Evolutionary conservation across 2,888 invertebrate species (phyloP).

Genomic region (Dione vanillae): DNA sequence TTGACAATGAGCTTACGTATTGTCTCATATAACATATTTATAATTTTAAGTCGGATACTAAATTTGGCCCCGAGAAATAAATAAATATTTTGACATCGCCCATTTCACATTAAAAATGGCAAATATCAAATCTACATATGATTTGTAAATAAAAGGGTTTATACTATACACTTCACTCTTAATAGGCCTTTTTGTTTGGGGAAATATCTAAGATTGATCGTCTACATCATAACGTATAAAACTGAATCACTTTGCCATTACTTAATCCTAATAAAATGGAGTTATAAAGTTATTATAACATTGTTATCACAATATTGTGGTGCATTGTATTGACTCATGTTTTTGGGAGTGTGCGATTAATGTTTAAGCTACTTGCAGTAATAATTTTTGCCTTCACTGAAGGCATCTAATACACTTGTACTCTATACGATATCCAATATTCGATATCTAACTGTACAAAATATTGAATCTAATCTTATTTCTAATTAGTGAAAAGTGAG

Average conservation of each 20-base stretch:
- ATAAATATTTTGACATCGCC: constrained; percentile 37
- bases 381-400: constrained; percentile 76
- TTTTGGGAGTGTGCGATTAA: constrained; percentile 72
- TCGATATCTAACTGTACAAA: constrained; percentile 69
- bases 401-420: constrained; percentile 77
- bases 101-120: constrained; percentile 32
- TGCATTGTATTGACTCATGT: constrained; percentile 73
- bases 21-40: constrained; percentile 61
- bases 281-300: constrained; percentile 40
- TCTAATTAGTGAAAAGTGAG: constrained; percentile 47
- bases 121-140: constrained; percentile 17
- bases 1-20: constrained; percentile 62
- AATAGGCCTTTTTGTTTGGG: constrained; percentile 26
- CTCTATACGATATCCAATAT: constrained; percentile 71
- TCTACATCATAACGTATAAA: constrained; percentile 17
- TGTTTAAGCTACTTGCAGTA: constrained; percentile 60
- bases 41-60: constrained; percentile 37
- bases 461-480: constrained; percentile 56
- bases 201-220: constrained; percentile 3
- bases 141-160: constrained; percentile 13
- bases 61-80: constrained; percentile 48
- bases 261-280: constrained; percentile 43
- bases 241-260: constrained; percentile 43
- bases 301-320: constrained; percentile 47
- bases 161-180: constrained; percentile 23